Conservation (phyloP, 2,888 invertebrate species). For the Troglohyphantes excavatus region DNA sequence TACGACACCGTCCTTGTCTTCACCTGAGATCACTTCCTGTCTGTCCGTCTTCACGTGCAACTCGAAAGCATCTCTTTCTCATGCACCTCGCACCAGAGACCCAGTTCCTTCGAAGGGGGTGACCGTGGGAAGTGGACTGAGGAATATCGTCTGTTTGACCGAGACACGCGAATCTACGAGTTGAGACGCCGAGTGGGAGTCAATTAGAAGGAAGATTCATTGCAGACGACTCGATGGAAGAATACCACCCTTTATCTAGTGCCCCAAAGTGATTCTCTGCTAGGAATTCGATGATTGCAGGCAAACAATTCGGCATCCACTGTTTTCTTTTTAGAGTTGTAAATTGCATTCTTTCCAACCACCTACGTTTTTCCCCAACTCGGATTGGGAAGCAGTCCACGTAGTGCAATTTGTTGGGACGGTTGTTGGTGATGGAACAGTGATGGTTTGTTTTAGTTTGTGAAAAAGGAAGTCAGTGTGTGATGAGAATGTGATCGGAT, state of each 20-base stretch:
- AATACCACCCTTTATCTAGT: neutral
- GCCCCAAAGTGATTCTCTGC: neutral
- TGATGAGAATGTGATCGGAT: neutral
- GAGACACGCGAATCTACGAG: neutral
- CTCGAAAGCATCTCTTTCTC: neutral
- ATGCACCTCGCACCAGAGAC: slow-evolving; percentile 45
- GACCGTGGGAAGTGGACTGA: slow-evolving; percentile 52
- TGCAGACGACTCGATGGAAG: neutral
- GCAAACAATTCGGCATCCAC: neutral
- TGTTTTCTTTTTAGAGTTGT: neutral
- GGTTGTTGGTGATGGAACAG: slow-evolving; percentile 11
- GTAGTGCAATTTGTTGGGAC: neutral
- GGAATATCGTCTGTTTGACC: slow-evolving; percentile 29
- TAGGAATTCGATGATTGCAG: slow-evolving; percentile 32
- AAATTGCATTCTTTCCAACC: slow-evolving; percentile 2
- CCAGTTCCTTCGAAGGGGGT: slow-evolving; percentile 26
- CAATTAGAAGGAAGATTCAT: neutral
- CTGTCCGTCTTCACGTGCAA: neutral
- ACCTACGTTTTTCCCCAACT: neutral
- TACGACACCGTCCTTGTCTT: neutral
- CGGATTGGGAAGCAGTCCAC: neutral
- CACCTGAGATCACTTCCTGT: slow-evolving; percentile 38
- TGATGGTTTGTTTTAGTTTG: slow-evolving; percentile 12
- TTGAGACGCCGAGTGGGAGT: slow-evolving; percentile 5
- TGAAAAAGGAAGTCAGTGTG: neutral